These are phyloP conservation scores for Glossophaga mutica DNA, from an alignment of 2,797 vertebrate species.

Conservation along the genomic window DNA sequence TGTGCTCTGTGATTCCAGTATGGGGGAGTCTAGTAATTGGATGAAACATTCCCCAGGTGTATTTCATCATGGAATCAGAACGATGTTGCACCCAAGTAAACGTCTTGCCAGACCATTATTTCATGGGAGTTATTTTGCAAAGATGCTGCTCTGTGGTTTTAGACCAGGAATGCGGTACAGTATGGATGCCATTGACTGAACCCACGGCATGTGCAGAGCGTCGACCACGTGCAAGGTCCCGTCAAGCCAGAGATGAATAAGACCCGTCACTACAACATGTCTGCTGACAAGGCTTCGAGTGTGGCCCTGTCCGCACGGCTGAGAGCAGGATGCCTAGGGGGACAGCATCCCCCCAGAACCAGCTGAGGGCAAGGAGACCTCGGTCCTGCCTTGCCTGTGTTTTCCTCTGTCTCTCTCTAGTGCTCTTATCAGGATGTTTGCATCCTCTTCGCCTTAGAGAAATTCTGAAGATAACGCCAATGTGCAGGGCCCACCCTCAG, in stretches of 20 bases:
- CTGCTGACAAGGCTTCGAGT: neutral
- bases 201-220: neutral
- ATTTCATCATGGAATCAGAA: neutral
- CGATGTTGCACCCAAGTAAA: neutral
- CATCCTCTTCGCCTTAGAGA: neutral
- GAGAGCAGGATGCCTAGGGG: neutral
- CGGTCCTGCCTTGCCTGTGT: neutral
- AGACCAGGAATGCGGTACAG: neutral
- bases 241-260: neutral
- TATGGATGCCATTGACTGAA: neutral
- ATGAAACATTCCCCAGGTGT: neutral
- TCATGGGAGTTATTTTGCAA: neutral
- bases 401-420: neutral
- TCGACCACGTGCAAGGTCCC: no score
- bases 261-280: neutral
- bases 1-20: neutral
- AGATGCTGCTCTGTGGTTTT: neutral
- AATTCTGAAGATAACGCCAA: neutral
- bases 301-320: neutral
- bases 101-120: neutral
- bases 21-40: neutral
- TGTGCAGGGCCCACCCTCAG: neutral
- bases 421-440: neutral
- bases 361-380: neutral
- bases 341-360: neutral